These are phyloP conservation scores for Craterocephalus amniculus DNA, from an alignment of 2,797 vertebrate genomes.

Conservation along the genomic window DNA sequence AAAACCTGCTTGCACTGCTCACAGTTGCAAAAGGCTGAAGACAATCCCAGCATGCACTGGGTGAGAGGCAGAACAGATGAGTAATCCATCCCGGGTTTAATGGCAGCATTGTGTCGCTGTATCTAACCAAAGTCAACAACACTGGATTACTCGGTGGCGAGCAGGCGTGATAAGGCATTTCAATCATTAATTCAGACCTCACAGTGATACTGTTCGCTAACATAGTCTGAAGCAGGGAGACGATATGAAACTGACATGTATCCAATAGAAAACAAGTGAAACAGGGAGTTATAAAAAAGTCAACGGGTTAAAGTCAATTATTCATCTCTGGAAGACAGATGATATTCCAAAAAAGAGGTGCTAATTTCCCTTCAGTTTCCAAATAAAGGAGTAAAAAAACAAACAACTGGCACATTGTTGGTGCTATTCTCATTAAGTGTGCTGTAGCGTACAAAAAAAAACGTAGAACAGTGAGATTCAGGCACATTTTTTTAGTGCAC, in stretches of 20 bases:
- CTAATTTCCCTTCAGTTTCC: constrained; percentile 83
- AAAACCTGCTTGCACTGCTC: constrained; percentile 15
- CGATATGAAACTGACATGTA: not conserved
- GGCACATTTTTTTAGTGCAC: constrained; percentile 77
- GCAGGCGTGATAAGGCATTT: constrained; percentile 62
- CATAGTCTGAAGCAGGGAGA: constrained; percentile 9
- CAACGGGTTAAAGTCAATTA: constrained; percentile 18
- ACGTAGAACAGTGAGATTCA: constrained; percentile 59
- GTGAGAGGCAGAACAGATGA: constrained; percentile 30
- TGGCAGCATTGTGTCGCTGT: constrained; percentile 34
- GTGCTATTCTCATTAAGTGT: constrained; percentile 67
- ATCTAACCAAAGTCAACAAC: constrained; percentile 35
- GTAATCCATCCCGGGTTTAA: constrained; percentile 24
- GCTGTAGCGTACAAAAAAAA: constrained; percentile 67
- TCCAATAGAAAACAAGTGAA: constrained; percentile 16
- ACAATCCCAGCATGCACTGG: constrained; percentile 50
- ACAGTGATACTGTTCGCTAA: constrained; percentile 36
- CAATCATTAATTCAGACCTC: constrained; percentile 45
- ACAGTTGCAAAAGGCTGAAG: constrained; percentile 10
- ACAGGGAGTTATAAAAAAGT: constrained; percentile 30
- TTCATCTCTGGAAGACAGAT: constrained; percentile 68
- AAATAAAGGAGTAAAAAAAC: constrained; percentile 69
- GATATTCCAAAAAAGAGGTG: constrained; percentile 58
- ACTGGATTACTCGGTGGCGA: constrained; percentile 50
- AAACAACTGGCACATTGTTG: constrained; percentile 72